A percentile compares a stretch with the other conserved stretches of the same genome.
Conservation (phyloP, 2,113 vertebrate species). For the Etheostoma spectabile region DNA sequence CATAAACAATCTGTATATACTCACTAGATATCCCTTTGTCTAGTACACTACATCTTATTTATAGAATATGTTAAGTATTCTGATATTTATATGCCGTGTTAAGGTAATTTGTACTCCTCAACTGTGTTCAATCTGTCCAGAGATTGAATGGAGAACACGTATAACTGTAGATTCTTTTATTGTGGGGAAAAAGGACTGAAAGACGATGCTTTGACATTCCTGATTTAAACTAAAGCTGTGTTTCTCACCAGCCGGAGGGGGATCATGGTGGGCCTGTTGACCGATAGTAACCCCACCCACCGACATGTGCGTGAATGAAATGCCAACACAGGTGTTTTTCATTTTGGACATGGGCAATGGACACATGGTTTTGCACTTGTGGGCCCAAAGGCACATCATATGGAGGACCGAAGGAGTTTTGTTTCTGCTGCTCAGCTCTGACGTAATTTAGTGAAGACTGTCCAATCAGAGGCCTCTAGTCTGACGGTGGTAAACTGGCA, state of each 20-base stretch:
- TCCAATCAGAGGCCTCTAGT: conserved; percentile 40
- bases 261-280: conserved; percentile 33
- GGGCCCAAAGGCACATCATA: conserved; percentile 47
- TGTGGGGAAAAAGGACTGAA: conserved; percentile 32
- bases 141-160: conserved; percentile 44
- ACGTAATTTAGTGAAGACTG: conserved; percentile 32
- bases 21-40: conserved; percentile 73
- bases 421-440: conserved; percentile 27
- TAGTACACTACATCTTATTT: conserved; percentile 78
- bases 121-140: conserved; percentile 52
- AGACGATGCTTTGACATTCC: conserved; percentile 78
- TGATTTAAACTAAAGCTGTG: conserved; percentile 52
- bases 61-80: conserved; percentile 81
- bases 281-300: conserved; percentile 41
- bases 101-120: conserved; percentile 63
- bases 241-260: conserved; percentile 45
- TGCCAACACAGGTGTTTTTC: conserved; percentile 60
- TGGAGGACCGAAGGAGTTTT: conserved; percentile 39
- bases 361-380: conserved; percentile 67
- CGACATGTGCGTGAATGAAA: conserved; percentile 43
- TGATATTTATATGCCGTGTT: conserved; percentile 84
- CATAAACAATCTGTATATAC: conserved; percentile 62
- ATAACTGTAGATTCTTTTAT: conserved; percentile 59
- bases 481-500: conserved; percentile 10
- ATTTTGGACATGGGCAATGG: conserved; percentile 35